Evolutionary conservation across 2,888 invertebrate species (phyloP).

Genomic region (Dryobota labecula): DNA sequence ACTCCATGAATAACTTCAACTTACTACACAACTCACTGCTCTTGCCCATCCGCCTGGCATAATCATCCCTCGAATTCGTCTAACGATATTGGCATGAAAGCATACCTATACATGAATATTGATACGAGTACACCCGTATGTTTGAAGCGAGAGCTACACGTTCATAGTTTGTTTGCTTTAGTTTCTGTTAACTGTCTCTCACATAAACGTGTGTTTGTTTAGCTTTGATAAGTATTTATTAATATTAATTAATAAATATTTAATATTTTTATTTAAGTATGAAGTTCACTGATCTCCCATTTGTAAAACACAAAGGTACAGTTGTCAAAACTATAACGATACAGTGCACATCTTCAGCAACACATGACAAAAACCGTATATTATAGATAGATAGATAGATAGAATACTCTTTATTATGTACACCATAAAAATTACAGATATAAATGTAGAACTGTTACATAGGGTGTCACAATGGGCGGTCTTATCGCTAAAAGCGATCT

Average conservation of each 20-base stretch:
- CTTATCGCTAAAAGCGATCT: too few relatives aligned
- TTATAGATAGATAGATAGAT: too few relatives aligned
- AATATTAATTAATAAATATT: too few relatives aligned
- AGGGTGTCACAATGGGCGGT: too few relatives aligned
- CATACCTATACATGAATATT: slow-evolving; percentile 18
- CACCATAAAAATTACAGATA: too few relatives aligned
- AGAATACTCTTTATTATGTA: too few relatives aligned
- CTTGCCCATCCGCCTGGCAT: slow-evolving; percentile 18
- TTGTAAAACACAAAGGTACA: not conserved
- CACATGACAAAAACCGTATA: not conserved
- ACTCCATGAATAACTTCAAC: not conserved
- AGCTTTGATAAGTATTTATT: not conserved
- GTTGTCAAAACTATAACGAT: not conserved
- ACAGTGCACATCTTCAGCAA: not conserved
- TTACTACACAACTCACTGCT: not conserved
- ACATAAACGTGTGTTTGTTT: not conserved
- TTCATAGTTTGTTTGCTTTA: slow-evolving; percentile 24
- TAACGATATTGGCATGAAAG: slow-evolving; percentile 7
- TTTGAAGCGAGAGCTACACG: not conserved
- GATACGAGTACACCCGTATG: slow-evolving; percentile 8
- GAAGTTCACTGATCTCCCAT: too few relatives aligned
- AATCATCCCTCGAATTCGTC: slow-evolving; percentile 2
- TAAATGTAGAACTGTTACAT: too few relatives aligned
- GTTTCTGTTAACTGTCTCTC: slow-evolving; percentile 2
- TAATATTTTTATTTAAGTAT: not conserved